Evolutionary conservation across 2,797 vertebrate species (phyloP).

Genomic region (Lagorchestes hirsutus): DNA sequence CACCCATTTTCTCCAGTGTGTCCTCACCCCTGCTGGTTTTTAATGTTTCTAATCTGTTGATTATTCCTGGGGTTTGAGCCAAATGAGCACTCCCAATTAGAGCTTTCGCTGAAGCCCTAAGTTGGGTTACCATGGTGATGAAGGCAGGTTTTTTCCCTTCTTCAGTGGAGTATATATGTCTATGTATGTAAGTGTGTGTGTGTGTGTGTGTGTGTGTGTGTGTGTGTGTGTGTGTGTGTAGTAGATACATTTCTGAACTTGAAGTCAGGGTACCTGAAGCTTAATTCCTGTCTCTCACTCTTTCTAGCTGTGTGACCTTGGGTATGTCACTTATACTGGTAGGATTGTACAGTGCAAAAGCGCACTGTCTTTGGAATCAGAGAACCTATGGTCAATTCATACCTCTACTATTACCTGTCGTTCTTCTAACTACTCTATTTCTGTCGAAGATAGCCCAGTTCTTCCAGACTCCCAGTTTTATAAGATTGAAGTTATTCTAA

Average conservation of each 20-base stretch:
- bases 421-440: neutral
- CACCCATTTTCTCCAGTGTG: constrained; percentile 68
- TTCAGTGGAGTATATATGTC: constrained; percentile 35
- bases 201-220: neutral
- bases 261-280: neutral
- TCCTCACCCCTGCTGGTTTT: constrained; percentile 80
- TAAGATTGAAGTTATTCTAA: neutral
- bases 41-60: constrained; percentile 87
- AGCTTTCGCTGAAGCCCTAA: constrained; percentile 70
- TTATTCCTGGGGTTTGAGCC: constrained; percentile 85
- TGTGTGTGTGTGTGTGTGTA: neutral
- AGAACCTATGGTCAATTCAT: neutral
- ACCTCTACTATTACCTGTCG: neutral
- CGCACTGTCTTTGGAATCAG: neutral
- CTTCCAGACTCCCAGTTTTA: neutral
- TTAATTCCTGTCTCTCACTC: neutral
- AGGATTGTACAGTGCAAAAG: neutral
- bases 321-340: neutral
- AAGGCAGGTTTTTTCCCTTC: constrained; percentile 26
- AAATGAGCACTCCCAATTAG: constrained; percentile 86
- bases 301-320: neutral
- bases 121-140: constrained; percentile 83
- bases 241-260: neutral
- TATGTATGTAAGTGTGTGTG: neutral
- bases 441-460: neutral